These are phyloP conservation scores for Acanthurus tractus DNA, from an alignment of 2,797 vertebrate species.

Conservation along the genomic window DNA sequence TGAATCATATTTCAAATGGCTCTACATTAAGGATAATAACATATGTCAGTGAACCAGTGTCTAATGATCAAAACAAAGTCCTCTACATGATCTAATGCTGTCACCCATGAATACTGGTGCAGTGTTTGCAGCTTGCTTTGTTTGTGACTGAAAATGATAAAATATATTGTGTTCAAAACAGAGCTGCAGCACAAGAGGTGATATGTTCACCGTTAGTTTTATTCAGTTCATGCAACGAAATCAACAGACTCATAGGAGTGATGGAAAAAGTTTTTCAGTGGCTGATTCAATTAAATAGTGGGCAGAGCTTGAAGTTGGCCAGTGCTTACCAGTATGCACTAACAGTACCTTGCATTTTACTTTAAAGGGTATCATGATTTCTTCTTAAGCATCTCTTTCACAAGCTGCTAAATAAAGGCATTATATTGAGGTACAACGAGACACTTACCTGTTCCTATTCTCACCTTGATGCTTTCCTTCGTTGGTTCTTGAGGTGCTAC, in stretches of 20 bases:
- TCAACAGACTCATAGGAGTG: background rate
- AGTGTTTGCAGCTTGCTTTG: background rate
- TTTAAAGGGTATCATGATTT: no score
- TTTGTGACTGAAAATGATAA: background rate
- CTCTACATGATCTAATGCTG: background rate
- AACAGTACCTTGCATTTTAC: no score
- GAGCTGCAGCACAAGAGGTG: background rate
- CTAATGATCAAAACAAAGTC: background rate
- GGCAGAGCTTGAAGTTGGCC: no score
- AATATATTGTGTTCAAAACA: background rate
- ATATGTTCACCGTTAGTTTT: background rate
- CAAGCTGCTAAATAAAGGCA: no score
- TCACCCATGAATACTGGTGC: background rate
- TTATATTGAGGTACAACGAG: no score
- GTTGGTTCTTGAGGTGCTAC: no score
- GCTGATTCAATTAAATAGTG: slow-evolving; percentile 2
- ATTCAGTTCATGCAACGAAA: background rate
- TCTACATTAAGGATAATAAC: background rate
- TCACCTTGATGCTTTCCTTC: no score
- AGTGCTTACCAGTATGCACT: no score
- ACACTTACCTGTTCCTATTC: background rate
- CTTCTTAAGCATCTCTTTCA: no score
- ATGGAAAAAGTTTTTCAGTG: background rate
- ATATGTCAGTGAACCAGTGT: background rate
- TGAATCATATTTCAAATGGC: background rate